Conservation (phyloP, 1,140 invertebrate species). For the Aporrectodea caliginosa region DNA sequence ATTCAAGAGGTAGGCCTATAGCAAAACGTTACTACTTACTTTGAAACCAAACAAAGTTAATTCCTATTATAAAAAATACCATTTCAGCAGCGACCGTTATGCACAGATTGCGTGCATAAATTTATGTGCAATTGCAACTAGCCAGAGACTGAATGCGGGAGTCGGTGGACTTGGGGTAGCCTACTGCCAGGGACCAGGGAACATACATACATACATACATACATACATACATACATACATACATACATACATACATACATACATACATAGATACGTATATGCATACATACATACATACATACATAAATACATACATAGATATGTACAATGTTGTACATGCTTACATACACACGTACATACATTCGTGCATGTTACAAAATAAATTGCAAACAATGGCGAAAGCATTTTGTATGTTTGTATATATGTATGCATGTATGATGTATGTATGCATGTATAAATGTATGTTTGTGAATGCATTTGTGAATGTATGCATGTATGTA, state of each 20-base stretch:
- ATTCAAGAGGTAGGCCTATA: too few relatives aligned
- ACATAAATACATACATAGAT: slow-evolving; percentile 8
- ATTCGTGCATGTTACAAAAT: background rate
- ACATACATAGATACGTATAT: background rate
- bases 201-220: background rate
- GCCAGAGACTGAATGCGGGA: background rate
- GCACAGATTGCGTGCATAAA: background rate
- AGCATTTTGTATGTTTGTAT: too few relatives aligned
- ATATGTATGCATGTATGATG: too few relatives aligned
- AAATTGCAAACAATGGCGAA: background rate
- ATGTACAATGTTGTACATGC: too few relatives aligned
- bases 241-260: background rate
- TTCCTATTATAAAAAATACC: background rate
- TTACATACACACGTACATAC: background rate
- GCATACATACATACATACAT: background rate
- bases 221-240: background rate
- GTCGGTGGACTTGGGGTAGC: too few relatives aligned
- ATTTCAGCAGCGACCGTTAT: background rate
- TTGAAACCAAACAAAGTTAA: background rate
- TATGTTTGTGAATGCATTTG: too few relatives aligned
- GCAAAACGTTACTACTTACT: background rate
- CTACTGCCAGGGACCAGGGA: too few relatives aligned
- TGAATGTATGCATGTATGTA: too few relatives aligned
- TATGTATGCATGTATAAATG: too few relatives aligned
- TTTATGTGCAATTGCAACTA: background rate